A percentile compares a stretch with the other conserved stretches of the same genome.
Evolutionary conservation across 2,113 vertebrate species (phyloP).

Genomic region (Tragulus kanchil): DNA sequence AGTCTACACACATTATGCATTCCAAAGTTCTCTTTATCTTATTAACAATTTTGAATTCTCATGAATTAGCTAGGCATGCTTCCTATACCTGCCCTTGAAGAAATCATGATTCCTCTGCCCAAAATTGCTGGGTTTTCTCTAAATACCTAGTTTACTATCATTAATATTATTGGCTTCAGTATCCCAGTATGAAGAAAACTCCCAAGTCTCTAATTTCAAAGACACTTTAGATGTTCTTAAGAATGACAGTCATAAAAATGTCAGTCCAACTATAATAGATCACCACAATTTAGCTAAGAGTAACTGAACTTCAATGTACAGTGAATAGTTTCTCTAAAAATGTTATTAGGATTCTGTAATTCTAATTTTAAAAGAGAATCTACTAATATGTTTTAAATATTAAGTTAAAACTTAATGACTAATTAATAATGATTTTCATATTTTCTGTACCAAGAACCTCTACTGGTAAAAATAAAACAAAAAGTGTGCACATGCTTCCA

Average conservation of each 20-base stretch:
- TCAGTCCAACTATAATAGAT: background rate
- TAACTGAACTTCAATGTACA: background rate
- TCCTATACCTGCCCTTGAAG: background rate
- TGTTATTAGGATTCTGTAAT: background rate
- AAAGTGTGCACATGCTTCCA: background rate
- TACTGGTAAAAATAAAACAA: conserved; percentile 20
- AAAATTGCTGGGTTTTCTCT: conserved; percentile 14
- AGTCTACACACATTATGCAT: background rate
- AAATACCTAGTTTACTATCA: conserved; percentile 17
- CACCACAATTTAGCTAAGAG: conserved; percentile 21
- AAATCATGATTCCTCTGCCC: background rate
- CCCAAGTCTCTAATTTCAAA: background rate
- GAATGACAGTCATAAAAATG: background rate
- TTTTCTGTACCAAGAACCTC: background rate
- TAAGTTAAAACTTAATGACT: no score
- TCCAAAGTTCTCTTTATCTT: background rate
- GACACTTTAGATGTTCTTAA: background rate
- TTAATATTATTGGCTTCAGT: background rate
- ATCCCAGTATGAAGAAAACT: conserved; percentile 18
- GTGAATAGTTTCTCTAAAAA: background rate
- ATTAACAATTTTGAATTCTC: background rate
- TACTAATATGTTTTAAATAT: background rate
- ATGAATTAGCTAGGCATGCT: background rate
- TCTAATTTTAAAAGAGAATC: background rate
- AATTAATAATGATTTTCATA: background rate